A percentile compares a stretch with the other conserved stretches of the same genome.
These are phyloP conservation scores for Sphyrna mokarran DNA, from an alignment of 2,113 vertebrate species.

Conservation along the genomic window DNA sequence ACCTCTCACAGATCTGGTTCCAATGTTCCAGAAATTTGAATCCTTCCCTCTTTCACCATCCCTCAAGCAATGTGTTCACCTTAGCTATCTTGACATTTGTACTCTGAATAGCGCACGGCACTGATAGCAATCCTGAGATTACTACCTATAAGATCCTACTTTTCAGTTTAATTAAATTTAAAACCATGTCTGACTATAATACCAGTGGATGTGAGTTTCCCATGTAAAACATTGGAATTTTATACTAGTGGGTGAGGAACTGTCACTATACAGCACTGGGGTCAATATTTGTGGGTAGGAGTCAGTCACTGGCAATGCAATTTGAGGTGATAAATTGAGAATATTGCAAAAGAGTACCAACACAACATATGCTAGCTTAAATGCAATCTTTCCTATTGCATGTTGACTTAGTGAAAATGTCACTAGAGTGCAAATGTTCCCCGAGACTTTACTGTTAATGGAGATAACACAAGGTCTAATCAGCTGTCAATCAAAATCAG, in stretches of 20 bases:
- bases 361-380: neutral
- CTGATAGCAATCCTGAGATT: too few relatives aligned
- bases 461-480: neutral
- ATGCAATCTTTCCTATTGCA: neutral
- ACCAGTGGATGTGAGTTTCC: neutral
- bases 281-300: neutral
- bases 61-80: too few relatives aligned
- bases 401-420: neutral
- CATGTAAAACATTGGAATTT: neutral
- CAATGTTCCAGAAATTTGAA: too few relatives aligned
- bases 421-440: neutral
- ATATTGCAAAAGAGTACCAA: neutral
- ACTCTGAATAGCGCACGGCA: too few relatives aligned
- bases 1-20: too few relatives aligned
- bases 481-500: slow-evolving; percentile 12
- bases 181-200: neutral
- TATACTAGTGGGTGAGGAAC: neutral
- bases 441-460: neutral
- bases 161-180: neutral
- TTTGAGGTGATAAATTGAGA: neutral
- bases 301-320: neutral
- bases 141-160: too few relatives aligned
- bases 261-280: neutral
- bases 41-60: too few relatives aligned
- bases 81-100: too few relatives aligned